These are phyloP conservation scores for Hemiscyllium ocellatum DNA, from an alignment of 2,113 vertebrate species.

Conservation along the genomic window DNA sequence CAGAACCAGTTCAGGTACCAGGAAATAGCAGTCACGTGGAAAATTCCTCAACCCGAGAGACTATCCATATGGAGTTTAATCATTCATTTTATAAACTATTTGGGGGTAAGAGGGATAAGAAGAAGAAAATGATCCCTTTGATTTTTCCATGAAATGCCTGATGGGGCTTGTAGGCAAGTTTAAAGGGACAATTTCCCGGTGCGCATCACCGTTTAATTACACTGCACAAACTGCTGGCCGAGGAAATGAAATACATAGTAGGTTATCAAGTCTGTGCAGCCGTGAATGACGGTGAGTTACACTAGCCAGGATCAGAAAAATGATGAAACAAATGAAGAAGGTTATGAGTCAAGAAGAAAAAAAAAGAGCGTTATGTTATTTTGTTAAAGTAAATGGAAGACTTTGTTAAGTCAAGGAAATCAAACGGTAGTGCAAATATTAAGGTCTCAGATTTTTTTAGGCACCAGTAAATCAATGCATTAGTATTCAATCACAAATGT, in stretches of 20 bases:
- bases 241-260: slow-evolving; percentile 39
- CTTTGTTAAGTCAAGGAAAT: not conserved
- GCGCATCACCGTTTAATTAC: not conserved
- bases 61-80: too few relatives aligned
- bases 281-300: slow-evolving; percentile 40
- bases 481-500: slow-evolving; percentile 44
- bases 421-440: not conserved
- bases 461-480: not conserved
- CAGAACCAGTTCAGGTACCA: slow-evolving; percentile 26
- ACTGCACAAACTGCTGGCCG: not conserved
- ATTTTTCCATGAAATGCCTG: not conserved
- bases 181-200: not conserved
- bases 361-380: too few relatives aligned
- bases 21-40: slow-evolving; percentile 33
- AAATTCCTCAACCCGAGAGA: not conserved
- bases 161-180: not conserved
- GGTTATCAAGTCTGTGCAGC: slow-evolving; percentile 41
- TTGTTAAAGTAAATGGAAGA: not conserved
- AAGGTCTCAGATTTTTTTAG: not conserved
- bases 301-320: slow-evolving; percentile 42
- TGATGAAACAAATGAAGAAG: slow-evolving; percentile 43
- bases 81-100: not conserved
- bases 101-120: not conserved
- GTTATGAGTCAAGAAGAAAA: slow-evolving; percentile 43
- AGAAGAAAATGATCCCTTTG: not conserved